Evolutionary conservation across 1,140 invertebrate species (phyloP).

Genomic region (Drosophila guanche): DNA sequence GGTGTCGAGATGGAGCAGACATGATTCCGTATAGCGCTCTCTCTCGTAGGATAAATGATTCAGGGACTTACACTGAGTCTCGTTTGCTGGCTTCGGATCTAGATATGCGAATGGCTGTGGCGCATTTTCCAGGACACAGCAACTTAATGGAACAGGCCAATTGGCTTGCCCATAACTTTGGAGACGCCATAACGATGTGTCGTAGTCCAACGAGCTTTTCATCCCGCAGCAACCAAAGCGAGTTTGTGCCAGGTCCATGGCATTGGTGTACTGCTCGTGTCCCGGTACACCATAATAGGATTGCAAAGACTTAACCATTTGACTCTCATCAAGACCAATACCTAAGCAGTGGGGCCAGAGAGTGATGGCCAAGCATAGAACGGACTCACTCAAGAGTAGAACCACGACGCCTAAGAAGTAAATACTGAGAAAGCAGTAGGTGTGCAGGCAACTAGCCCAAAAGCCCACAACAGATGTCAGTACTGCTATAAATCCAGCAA

Average conservation of each 20-base stretch:
- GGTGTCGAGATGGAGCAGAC: constrained; percentile 88
- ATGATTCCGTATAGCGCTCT: constrained; percentile 88
- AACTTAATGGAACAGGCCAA: constrained; percentile 90
- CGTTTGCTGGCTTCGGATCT: constrained; percentile 90
- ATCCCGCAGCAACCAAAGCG: constrained; percentile 94
- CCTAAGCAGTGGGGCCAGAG: constrained; percentile 91
- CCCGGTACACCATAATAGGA: constrained; percentile 90
- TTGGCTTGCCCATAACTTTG: constrained; percentile 88
- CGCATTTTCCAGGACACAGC: constrained; percentile 89
- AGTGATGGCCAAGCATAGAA: constrained; percentile 89
- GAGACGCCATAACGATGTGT: constrained; percentile 91
- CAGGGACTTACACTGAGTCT: constrained; percentile 88
- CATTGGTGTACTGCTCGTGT: constrained; percentile 89
- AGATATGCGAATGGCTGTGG: constrained; percentile 87
- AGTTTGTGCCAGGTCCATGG: constrained; percentile 90
- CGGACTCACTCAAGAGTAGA: constrained; percentile 89
- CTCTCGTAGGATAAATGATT: constrained; percentile 86
- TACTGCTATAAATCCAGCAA: constrained; percentile 87
- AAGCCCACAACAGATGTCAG: constrained; percentile 89
- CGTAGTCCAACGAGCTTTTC: constrained; percentile 90
- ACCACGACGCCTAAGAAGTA: constrained; percentile 89
- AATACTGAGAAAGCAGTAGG: constrained; percentile 88
- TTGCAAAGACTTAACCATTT: constrained; percentile 89
- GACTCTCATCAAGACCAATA: constrained; percentile 87
- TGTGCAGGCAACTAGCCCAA: constrained; percentile 90